Base-by-base conservation (phyloP, 2,797 vertebrate species). In the Hemitrygon akajei region DNA sequence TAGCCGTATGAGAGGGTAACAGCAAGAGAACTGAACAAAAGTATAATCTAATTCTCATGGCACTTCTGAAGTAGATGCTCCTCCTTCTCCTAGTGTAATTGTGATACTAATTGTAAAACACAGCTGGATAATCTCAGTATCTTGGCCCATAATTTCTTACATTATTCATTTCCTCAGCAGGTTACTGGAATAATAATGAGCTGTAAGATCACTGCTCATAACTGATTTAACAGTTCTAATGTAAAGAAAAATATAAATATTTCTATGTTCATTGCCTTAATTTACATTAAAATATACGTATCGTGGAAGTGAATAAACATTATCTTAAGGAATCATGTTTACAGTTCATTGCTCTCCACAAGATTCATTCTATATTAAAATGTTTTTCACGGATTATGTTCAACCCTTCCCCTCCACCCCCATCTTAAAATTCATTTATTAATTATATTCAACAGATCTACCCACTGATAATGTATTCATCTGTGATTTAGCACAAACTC, bases 81-180 rank as follows among this genome's bases (percentile, higher is more conserved):
- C 18, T 37, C n/a, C n/a, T 7, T 66, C 0, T 37, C 60, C n/a
- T 89, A 34, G 18, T 89, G 18, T 9, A 69, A 66, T 14, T 20
- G 30, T 34, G 60, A 89, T 37, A 22, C 56, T n/a, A 86, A 86
- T 86, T 84, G 27, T 63, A n/a, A 86, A 60, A 58, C 34, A 3
- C 60, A 69, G 86, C 86, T 66, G 86, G 86, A 22, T 69, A 69
- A 69, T 69, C n/a, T 89, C 86, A 37, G n/a, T 18, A 69, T 89
- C 86, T 30, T 89, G n/a, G 60, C 86, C 60, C n/a, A 89, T 69
- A 69, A 69, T 34, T 89, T 60, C 63, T 89, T 69, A 69, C 86
- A 0, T 63, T 89, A 89, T 66, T 89, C 86, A 89, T 37, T 69
- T 89, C 34, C 60, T 18, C 86, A 69, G n/a, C 86, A 89, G 86